phyloP scores from a whole-genome alignment of 2,113 vertebrate species.

The Hippocampus guttulatus region DNA sequence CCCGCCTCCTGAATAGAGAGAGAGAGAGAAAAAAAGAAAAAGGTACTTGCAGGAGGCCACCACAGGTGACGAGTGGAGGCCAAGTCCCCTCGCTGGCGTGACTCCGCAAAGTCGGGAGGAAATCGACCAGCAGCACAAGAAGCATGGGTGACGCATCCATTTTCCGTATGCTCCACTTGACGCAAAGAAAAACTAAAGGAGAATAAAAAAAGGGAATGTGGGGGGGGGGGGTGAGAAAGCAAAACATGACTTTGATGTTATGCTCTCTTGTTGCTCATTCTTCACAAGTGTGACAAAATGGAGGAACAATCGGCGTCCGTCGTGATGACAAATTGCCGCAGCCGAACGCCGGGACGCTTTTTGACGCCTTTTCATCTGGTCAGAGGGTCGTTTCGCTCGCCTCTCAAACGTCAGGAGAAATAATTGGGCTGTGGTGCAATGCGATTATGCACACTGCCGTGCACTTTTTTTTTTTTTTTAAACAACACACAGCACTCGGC shows the following conservation, averaged over 20 bases:
- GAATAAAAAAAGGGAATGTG: not conserved
- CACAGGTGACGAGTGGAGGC: constrained; percentile 42
- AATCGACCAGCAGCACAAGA: constrained; percentile 34
- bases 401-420: constrained; percentile 23
- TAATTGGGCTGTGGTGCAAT: constrained; percentile 59
- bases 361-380: constrained; percentile 13
- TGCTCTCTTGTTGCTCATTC: not conserved
- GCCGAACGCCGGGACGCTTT: not conserved
- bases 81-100: constrained; percentile 48
- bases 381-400: not conserved
- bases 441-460: constrained; percentile 54
- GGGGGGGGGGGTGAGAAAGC: no score
- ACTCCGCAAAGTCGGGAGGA: constrained; percentile 59
- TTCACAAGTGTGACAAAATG: constrained; percentile 4
- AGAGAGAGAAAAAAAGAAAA: constrained; percentile 5
- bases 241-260: not conserved
- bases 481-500: constrained; percentile 40
- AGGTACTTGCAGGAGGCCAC: constrained; percentile 30
- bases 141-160: constrained; percentile 46
- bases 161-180: constrained; percentile 45
- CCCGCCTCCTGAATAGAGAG: not conserved
- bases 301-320: not conserved
- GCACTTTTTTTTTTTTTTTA: constrained; percentile 33
- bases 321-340: not conserved
- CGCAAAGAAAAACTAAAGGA: constrained; percentile 30